phyloP scores from a whole-genome alignment of 2,797 vertebrate species.

The Serranus cabrilla region DNA sequence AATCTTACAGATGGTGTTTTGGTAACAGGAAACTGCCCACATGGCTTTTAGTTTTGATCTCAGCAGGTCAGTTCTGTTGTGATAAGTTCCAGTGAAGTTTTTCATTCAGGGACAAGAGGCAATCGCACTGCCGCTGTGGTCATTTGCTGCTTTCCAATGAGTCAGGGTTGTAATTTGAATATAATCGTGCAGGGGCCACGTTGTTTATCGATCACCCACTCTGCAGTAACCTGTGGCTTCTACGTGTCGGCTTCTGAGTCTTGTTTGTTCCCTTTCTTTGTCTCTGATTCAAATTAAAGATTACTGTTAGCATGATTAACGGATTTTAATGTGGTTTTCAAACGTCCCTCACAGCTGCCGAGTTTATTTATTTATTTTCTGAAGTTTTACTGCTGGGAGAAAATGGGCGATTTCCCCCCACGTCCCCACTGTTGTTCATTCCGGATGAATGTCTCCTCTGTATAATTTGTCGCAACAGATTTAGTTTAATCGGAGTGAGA shows the following conservation, averaged over 20 bases:
- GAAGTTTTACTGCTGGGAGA: conserved; percentile 45
- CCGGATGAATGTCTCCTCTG: conserved; percentile 74
- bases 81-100: conserved; percentile 37
- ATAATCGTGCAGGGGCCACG: conserved; percentile 30
- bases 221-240: conserved; percentile 59
- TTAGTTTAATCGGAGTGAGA: conserved; percentile 67
- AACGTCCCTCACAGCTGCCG: conserved; percentile 36
- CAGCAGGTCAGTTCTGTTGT: conserved; percentile 38
- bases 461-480: conserved; percentile 60
- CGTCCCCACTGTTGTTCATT: conserved; percentile 56
- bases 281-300: conserved; percentile 59
- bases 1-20: conserved; percentile 64
- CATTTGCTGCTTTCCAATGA: conserved; percentile 66
- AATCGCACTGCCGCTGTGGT: conserved; percentile 46
- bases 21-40: conserved; percentile 58
- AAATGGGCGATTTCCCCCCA: conserved; percentile 46
- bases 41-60: conserved; percentile 54
- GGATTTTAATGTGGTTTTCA: conserved; percentile 66
- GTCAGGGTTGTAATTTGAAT: conserved; percentile 62
- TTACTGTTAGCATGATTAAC: conserved; percentile 67
- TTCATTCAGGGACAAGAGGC: conserved; percentile 48
- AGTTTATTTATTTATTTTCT: conserved; percentile 17
- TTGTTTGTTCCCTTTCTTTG: conserved; percentile 52
- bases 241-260: conserved; percentile 46
- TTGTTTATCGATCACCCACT: conserved; percentile 41